Base-by-base conservation (phyloP, 2,113 vertebrate genomes). In the Rhynchopsitta pachyrhyncha region DNA sequence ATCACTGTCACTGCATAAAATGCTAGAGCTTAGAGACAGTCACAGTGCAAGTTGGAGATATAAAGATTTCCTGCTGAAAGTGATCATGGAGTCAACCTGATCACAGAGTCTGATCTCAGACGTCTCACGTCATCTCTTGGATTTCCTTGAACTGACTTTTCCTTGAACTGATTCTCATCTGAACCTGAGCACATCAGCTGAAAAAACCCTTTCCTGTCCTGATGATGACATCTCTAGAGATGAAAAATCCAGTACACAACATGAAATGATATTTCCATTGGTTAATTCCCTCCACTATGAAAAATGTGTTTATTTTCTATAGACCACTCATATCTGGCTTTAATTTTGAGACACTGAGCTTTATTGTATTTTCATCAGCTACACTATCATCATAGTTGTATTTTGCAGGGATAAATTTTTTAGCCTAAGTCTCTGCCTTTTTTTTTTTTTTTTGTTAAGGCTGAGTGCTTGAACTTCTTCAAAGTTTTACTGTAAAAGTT, bases 61-160 rank as follows among this genome's bases (percentile, higher is more conserved):
- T 0, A 20, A 39, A 95, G 49, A 37, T 64, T 86, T 82, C 87
- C 75, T 69, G 37, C 68, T 46, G 59, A 46, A 13, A 83, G 75
- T 59, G n/a, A 37, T 28, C 18, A 62, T 3, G n/a, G 17, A 78
- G 3, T n/a, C 60, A 64, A 9, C 29, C 46, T 75, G 68, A 78
- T 81, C 68, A 70, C 42, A 37, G 53, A 62, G 16, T 62, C 81
- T 86, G 66, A 82, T 71, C 57, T 95, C 80, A 84, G 77, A 53
- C 2, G 3, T 44, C 3, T 2, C 77, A 29, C 4, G 4, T 78
- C 80, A 78, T 33, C 47, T 52, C 57, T 79, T 37, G 41, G 31
- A 46, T 90, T 96, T 96, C 93, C 66, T 92, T 69, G 90, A 90
- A 96, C 17, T 86, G 71, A 60, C 3, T 46, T 82, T 89, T 83